Evolutionary conservation across 2,888 invertebrate species (phyloP).

Genomic region (Atherix ibis): DNA sequence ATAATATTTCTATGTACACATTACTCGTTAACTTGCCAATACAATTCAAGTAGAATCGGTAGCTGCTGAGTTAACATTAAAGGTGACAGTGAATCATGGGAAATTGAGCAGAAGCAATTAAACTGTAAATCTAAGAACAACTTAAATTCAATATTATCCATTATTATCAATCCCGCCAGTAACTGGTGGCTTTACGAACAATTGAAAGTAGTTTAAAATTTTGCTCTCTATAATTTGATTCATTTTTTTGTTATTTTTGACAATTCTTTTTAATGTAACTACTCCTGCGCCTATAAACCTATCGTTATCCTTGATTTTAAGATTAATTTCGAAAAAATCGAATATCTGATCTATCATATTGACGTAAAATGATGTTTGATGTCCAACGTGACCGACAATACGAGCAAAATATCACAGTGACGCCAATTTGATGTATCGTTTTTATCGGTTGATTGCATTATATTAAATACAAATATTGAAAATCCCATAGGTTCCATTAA

Average conservation of each 20-base stretch:
- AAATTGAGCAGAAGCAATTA: slow-evolving; percentile 24
- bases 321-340: no score
- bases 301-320: no score
- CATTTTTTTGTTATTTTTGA: slow-evolving; percentile 15
- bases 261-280: slow-evolving; percentile 20
- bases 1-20: slow-evolving; percentile 13
- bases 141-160: slow-evolving; percentile 21
- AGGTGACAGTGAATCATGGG: slow-evolving; percentile 24
- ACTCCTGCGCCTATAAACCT: slow-evolving; percentile 18
- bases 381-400: slow-evolving; percentile 22
- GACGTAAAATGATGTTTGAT: slow-evolving; percentile 16
- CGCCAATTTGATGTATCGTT: slow-evolving; percentile 15
- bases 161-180: slow-evolving; percentile 21
- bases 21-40: slow-evolving; percentile 14
- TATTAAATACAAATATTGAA: slow-evolving; percentile 19
- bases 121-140: slow-evolving; percentile 17
- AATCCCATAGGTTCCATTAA: slow-evolving; percentile 20
- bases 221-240: slow-evolving; percentile 5
- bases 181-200: slow-evolving; percentile 18
- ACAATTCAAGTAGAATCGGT: slow-evolving; percentile 21
- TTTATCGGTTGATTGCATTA: slow-evolving; percentile 6
- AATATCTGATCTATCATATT: slow-evolving; percentile 22
- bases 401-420: slow-evolving; percentile 21
- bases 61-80: slow-evolving; percentile 18
- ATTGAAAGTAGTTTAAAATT: slow-evolving; percentile 15